Evolutionary conservation across 2,113 vertebrate species (phyloP).

Genomic region (Brachyhypopomus gauderio): DNA sequence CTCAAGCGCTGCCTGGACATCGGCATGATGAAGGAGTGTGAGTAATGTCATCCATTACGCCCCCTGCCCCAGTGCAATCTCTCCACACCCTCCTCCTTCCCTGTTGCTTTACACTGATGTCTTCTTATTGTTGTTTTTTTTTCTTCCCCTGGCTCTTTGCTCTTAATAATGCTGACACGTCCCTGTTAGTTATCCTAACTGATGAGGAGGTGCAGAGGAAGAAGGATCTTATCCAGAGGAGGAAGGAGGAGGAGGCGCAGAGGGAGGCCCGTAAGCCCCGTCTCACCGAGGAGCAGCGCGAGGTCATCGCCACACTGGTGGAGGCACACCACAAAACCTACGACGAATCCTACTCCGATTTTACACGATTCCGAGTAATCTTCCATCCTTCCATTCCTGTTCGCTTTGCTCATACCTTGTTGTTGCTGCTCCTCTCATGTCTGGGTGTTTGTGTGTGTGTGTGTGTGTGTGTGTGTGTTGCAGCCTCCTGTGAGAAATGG

Average conservation of each 20-base stretch:
- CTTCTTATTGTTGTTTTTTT: neutral
- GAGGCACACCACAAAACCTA: slow-evolving; percentile 95
- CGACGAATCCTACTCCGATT: slow-evolving; percentile 90
- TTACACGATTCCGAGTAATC: slow-evolving; percentile 86
- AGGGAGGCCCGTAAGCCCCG: slow-evolving; percentile 85
- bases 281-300: slow-evolving; percentile 87
- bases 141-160: neutral
- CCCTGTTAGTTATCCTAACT: slow-evolving; percentile 87
- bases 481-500: slow-evolving; percentile 84
- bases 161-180: slow-evolving; percentile 8
- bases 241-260: slow-evolving; percentile 94
- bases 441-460: slow-evolving; percentile 37
- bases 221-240: slow-evolving; percentile 89
- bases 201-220: slow-evolving; percentile 97
- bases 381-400: neutral
- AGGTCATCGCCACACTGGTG: slow-evolving; percentile 82
- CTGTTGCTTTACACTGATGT: neutral
- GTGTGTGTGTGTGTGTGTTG: slow-evolving; percentile 47
- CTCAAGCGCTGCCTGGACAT: slow-evolving; percentile 96
- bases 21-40: slow-evolving; percentile 99
- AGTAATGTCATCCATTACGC: slow-evolving; percentile 68
- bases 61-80: neutral
- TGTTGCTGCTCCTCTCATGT: neutral
- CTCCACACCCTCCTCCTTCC: neutral
- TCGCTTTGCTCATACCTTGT: neutral